Conservation (phyloP, 1,140 invertebrate genomes). For the Brachionus koreanus region DNA sequence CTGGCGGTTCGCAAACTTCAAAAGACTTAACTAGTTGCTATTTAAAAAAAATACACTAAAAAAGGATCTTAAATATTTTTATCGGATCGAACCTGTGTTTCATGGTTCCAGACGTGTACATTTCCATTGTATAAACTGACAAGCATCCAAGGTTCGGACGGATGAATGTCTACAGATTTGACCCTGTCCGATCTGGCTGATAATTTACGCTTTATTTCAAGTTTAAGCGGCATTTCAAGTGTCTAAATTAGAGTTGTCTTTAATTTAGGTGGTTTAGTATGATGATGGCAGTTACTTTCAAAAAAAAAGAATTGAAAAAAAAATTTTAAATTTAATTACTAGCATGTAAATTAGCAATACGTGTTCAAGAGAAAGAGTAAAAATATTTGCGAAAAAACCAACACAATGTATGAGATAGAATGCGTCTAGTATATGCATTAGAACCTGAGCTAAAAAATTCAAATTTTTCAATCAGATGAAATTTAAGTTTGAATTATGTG, state of each 20-base stretch:
- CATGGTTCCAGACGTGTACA: conserved; percentile 98
- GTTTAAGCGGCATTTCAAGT: conserved; percentile 70
- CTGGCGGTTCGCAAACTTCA: conserved; percentile 86
- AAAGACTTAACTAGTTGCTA: conserved; percentile 85
- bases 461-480: conserved; percentile 15
- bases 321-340: not conserved
- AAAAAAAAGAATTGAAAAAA: not conserved
- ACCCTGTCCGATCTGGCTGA: conserved; percentile 94
- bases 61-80: not conserved
- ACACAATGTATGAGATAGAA: not conserved
- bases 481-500: conserved; percentile 30
- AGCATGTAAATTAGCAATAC: conserved; percentile 43
- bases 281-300: not conserved
- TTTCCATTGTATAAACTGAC: conserved; percentile 96
- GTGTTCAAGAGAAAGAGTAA: conserved; percentile 36
- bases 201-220: conserved; percentile 95
- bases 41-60: conserved; percentile 48
- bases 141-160: conserved; percentile 94
- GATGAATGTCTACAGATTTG: conserved; percentile 95
- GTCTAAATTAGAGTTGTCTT: not conserved
- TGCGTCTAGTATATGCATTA: conserved; percentile 4
- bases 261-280: not conserved
- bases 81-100: conserved; percentile 68
- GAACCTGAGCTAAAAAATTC: not conserved
- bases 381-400: conserved; percentile 29